Conservation (phyloP, 1,140 invertebrate genomes). For the Lordiphosa mommai region DNA sequence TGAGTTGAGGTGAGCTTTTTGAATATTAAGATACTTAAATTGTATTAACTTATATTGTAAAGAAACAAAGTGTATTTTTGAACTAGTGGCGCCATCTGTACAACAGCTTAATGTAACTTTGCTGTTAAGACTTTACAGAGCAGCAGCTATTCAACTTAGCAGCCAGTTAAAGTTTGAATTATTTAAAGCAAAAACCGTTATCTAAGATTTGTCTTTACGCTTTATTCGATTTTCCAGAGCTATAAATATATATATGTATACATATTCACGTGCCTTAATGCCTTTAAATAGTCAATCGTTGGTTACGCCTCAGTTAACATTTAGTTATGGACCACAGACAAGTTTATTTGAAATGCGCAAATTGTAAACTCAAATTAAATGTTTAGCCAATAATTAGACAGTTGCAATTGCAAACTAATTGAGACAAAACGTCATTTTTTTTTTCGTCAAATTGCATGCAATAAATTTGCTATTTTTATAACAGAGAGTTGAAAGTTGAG, state of each 20-base stretch:
- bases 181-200: no score
- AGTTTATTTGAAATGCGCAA: conserved; percentile 16
- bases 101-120: no score
- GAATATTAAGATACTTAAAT: no score
- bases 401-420: conserved; percentile 31
- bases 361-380: conserved; percentile 11
- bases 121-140: no score
- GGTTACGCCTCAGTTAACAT: conserved; percentile 32
- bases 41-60: no score
- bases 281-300: neutral
- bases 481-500: conserved; percentile 3
- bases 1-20: no score
- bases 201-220: no score
- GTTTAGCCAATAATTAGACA: conserved; percentile 54
- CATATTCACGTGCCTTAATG: no score
- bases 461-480: neutral
- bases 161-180: no score
- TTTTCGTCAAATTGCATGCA: conserved; percentile 33
- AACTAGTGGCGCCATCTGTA: neutral
- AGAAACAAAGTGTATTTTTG: no score
- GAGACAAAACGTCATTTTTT: conserved; percentile 27
- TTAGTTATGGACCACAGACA: conserved; percentile 3
- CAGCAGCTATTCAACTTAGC: no score
- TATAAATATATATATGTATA: no score
- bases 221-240: neutral